phyloP scores from a whole-genome alignment of 1,140 invertebrate genomes.

The Mercenaria mercenaria region DNA sequence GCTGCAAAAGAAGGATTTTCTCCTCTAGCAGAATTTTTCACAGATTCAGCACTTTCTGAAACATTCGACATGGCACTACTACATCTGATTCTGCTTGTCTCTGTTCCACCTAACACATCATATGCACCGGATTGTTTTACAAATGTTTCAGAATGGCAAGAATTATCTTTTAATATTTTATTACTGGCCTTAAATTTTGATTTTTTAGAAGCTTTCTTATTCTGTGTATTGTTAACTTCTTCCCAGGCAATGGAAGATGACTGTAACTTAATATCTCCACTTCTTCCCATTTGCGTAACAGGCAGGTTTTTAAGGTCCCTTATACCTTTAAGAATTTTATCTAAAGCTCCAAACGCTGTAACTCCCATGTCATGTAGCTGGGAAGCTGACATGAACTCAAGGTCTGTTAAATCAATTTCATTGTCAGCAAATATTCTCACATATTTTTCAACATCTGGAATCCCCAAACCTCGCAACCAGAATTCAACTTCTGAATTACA shows the following conservation, averaged over 20 bases:
- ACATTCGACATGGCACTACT: conserved; percentile 53
- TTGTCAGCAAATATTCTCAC: conserved; percentile 80
- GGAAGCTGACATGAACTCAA: conserved; percentile 74
- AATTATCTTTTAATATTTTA: neutral
- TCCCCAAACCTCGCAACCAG: conserved; percentile 77
- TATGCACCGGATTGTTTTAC: neutral
- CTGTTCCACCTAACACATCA: neutral
- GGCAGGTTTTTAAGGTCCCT: conserved; percentile 67
- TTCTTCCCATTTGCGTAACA: neutral
- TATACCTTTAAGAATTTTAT: conserved; percentile 81
- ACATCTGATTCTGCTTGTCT: neutral
- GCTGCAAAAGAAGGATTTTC: conserved; percentile 55
- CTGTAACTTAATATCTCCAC: neutral
- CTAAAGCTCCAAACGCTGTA: conserved; percentile 78
- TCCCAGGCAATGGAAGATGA: conserved; percentile 1
- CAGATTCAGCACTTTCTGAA: neutral
- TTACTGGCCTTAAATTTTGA: conserved; percentile 40
- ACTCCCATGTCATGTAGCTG: conserved; percentile 81
- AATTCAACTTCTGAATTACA: conserved; percentile 76
- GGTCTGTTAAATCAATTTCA: conserved; percentile 79
- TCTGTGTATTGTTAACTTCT: neutral
- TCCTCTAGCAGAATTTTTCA: conserved; percentile 6
- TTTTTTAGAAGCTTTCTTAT: neutral
- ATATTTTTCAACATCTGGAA: conserved; percentile 77
- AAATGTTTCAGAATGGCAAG: conserved; percentile 28